Evolutionary conservation across 1,140 invertebrate species (phyloP), one percentile per base, ranked within the genome.

Genomic region (Thaumetopoea pityocampa): DNA sequence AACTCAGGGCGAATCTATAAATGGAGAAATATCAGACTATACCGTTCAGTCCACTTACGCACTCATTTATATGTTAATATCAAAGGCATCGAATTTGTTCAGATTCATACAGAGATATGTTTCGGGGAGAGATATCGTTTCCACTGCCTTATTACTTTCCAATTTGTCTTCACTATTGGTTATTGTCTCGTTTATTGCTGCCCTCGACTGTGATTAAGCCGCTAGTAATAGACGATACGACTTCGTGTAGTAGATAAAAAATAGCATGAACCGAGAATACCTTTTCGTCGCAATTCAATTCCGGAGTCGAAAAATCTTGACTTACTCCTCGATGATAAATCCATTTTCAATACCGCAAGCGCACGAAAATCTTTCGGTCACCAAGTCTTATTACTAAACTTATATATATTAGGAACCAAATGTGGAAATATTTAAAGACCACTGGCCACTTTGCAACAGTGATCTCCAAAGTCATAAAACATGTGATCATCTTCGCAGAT

Each of bases 271-370:
- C 19, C n/a, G 23, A 43, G 36, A 55, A 40, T 71, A 84, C 77
- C 80, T 81, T 81, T 84, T 62, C 77, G 76, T 51, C 77, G 70
- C 62, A 81, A 59, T 57, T 77, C 69, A 69, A 84, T 84, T 54
- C 80, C 80, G 62, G 80, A 84, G 74, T 84, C 80, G 71, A 79
- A 84, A 81, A 84, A 84, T 84, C 80, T 84, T 79, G 80, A 84
- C 76, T 84, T 84, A 84, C 80, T 84, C 67, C 80, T 51, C 61
- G 76, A 71, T 43, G 80, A 80, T 29, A 84, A 69, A 80, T 84
- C 80, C 80, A 84, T 84, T 59, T 65, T 70, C 51, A 45, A 59
- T 14, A 56, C 52, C 52, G 55, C 51, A 49, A 44, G 45, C 27
- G 45, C 47, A 45, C 38, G 12, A 35, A 51, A 60, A 36, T 37